These are phyloP conservation scores for Ferdinandea cuprea DNA, from an alignment of 2,888 invertebrate genomes.

Conservation along the genomic window DNA sequence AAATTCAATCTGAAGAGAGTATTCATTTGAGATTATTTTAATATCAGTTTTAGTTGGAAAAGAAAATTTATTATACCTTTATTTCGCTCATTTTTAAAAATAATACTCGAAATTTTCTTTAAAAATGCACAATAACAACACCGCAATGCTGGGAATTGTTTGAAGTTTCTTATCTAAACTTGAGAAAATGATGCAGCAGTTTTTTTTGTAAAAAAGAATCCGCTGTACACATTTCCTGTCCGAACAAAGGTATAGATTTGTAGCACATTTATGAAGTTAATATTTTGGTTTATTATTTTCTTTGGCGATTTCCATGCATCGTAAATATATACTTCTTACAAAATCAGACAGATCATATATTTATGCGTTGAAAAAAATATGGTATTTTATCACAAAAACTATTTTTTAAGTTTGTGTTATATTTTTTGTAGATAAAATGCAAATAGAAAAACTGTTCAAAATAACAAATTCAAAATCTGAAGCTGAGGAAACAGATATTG, in stretches of 20 bases:
- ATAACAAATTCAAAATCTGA: too few relatives aligned
- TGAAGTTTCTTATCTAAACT: conserved; percentile 41
- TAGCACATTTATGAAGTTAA: conserved; percentile 20
- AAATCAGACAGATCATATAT: too few relatives aligned
- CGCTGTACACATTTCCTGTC: conserved; percentile 41
- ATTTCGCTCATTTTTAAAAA: conserved; percentile 52
- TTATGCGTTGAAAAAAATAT: too few relatives aligned
- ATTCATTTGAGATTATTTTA: neutral
- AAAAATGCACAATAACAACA: neutral
- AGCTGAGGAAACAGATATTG: too few relatives aligned
- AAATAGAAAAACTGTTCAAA: too few relatives aligned
- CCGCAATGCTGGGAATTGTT: neutral
- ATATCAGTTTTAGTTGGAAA: neutral
- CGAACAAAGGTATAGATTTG: neutral
- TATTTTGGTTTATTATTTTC: too few relatives aligned
- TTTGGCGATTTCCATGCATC: too few relatives aligned
- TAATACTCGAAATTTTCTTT: neutral
- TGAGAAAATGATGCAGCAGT: conserved; percentile 48
- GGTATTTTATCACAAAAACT: too few relatives aligned
- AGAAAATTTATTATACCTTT: conserved; percentile 31
- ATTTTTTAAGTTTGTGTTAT: too few relatives aligned
- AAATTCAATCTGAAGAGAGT: conserved; percentile 85
- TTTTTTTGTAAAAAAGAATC: neutral
- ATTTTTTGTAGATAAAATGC: too few relatives aligned
- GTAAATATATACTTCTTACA: too few relatives aligned